Base-by-base conservation (phyloP, 1,140 invertebrate genomes). In the Uloborus diversus region DNA sequence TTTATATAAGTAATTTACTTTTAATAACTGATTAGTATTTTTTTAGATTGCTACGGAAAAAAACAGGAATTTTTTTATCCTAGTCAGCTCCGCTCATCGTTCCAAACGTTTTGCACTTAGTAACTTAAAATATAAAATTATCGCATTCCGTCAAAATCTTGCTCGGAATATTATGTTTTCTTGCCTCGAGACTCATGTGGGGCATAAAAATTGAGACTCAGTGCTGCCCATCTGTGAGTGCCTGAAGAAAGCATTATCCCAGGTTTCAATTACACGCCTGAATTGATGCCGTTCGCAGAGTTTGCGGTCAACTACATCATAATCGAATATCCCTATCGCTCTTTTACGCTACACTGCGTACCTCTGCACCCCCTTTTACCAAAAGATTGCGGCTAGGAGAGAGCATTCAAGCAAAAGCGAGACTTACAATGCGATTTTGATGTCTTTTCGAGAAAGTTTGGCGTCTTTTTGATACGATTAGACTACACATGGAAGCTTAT, bases 291-390 rank as follows among this genome's bases (percentile, higher is more conserved):
- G 32, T 73, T 32, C 69, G 53, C 69, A 30, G 42, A 70, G 53
- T 42, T 37, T 61, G 33, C 69, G 69, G 69, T 73, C 69, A 73
- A 61, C 69, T 73, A 61, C 69, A 61, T 73, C 69, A 73, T 73
- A 73, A 73, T 73, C 69, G 69, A 73, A 73, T 73, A 73, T 73
- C 69, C 69, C 69, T 73, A 73, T 73, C 69, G 69, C 56, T 37
- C 51, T 73, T 73, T 73, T 53, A 23, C 69, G 56, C 56, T 61
- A 47, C 56, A 47, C 56, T 61, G 9, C 9, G 5, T 23, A 23
- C 20, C 35, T 23, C 56, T 27, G 13, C 69, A 9, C 33, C 69
- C 69, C 69, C 56, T 73, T 73, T 73, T 73, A 20, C 69, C 69
- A 73, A 61, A 73, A 73, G 69, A 73, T 73, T 73, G 69, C 69